phyloP scores from a whole-genome alignment of 2,888 invertebrate species.

The Pterostichus madidus region DNA sequence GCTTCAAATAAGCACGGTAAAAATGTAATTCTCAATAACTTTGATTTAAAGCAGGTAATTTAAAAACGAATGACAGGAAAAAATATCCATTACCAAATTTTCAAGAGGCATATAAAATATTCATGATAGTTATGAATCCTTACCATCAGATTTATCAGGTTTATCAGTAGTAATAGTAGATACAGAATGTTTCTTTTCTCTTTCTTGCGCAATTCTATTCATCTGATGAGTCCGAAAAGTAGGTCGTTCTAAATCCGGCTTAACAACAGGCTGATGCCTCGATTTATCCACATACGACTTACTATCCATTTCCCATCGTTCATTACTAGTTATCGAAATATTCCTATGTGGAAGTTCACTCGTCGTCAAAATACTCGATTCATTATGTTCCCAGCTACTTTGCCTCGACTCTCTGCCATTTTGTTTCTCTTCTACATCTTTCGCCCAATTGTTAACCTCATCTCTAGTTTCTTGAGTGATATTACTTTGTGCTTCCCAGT shows the following conservation, averaged over 20 bases:
- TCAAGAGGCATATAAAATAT: too few species aligned
- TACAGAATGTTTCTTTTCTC: conserved; percentile 85
- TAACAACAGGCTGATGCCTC: conserved; percentile 69
- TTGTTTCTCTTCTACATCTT: conserved; percentile 73
- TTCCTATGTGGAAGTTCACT: conserved; percentile 72
- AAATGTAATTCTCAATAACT: too few species aligned
- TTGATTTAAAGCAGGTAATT: too few species aligned
- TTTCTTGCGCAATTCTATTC: conserved; percentile 81
- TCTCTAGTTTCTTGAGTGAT: conserved; percentile 74
- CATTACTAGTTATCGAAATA: conserved; percentile 68
- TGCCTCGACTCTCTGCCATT: conserved; percentile 70
- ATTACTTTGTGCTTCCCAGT: conserved; percentile 76
- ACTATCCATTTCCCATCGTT: conserved; percentile 70
- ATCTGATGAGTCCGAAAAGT: conserved; percentile 87
- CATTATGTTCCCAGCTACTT: conserved; percentile 77
- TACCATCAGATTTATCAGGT: conserved; percentile 81
- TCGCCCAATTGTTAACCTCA: conserved; percentile 78
- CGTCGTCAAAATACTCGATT: conserved; percentile 76
- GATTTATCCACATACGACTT: conserved; percentile 69
- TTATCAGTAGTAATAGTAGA: conserved; percentile 88
- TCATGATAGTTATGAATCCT: too few species aligned
- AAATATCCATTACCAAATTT: too few species aligned
- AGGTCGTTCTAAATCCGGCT: conserved; percentile 79
- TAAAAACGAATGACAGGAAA: too few species aligned
- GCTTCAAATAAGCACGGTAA: too few species aligned